phyloP scores from a whole-genome alignment of 92 coral and sea anemone species.

The Porites rus region DNA sequence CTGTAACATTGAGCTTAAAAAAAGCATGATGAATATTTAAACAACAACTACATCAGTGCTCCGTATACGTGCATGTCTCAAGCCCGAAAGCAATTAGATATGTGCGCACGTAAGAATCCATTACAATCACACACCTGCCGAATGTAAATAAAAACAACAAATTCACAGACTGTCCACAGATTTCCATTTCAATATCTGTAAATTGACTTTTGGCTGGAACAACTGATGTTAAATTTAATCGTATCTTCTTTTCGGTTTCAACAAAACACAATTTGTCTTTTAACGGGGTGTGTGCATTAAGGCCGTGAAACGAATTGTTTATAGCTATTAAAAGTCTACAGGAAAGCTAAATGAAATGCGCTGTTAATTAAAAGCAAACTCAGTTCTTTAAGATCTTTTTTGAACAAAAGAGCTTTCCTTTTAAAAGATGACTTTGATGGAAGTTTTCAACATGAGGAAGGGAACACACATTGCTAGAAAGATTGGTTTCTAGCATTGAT shows the following conservation, averaged over 20 bases:
- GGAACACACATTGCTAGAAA: no score
- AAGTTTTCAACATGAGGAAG: no score
- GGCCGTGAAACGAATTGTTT: no score
- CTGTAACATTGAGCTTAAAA: not conserved
- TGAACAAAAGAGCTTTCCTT: no score
- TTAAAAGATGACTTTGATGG: no score
- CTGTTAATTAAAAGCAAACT: no score
- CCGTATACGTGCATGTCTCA: conserved; percentile 25
- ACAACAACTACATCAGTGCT: not conserved
- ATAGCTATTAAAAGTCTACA: no score
- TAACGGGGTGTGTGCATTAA: no score
- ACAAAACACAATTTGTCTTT: not conserved
- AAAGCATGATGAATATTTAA: conserved; percentile 8
- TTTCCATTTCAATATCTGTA: not conserved
- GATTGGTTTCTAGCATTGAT: no score
- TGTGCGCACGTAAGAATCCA: conserved; percentile 29
- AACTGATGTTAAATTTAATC: not conserved
- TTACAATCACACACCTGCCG: conserved; percentile 30
- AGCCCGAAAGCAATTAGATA: conserved; percentile 30
- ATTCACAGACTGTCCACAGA: not conserved
- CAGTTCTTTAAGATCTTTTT: no score
- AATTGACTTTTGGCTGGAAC: conserved; percentile 7
- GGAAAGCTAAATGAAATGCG: no score
- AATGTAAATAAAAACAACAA: conserved; percentile 9
- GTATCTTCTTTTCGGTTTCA: not conserved